phyloP scores from a whole-genome alignment of 1,140 invertebrate species.

The Zaprionus lachaisei region DNA sequence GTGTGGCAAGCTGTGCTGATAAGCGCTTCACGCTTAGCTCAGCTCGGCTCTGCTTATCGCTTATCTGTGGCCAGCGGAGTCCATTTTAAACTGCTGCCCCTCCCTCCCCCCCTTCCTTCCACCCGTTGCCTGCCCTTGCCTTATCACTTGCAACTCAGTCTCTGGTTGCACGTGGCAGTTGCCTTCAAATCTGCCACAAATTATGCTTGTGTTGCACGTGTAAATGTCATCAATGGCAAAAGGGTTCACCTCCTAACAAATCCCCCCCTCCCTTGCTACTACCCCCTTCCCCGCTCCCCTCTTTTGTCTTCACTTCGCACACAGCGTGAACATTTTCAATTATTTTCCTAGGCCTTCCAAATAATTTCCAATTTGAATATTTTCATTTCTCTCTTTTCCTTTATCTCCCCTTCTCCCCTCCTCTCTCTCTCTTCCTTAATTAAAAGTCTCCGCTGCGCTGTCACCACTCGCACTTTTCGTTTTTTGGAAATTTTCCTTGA shows the following conservation, averaged over 20 bases:
- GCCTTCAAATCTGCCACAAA: conserved; percentile 22
- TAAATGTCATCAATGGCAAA: conserved; percentile 50
- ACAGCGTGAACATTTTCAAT: conserved; percentile 53
- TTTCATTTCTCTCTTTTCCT: conserved; percentile 22
- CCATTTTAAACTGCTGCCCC: not conserved
- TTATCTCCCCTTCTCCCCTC: no score
- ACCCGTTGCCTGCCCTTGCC: not conserved
- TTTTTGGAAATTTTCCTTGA: not conserved
- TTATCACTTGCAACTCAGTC: conserved; percentile 57
- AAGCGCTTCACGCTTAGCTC: conserved; percentile 60
- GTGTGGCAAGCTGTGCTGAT: conserved; percentile 43
- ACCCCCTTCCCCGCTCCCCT: not conserved
- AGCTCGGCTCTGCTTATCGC: conserved; percentile 6
- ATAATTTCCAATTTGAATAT: conserved; percentile 55
- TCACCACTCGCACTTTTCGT: conserved; percentile 30
- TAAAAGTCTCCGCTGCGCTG: conserved; percentile 57
- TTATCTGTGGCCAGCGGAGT: conserved; percentile 51
- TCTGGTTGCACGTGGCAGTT: conserved; percentile 25
- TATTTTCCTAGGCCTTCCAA: conserved; percentile 41
- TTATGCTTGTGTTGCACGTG: conserved; percentile 51
- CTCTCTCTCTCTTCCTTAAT: conserved; percentile 41
- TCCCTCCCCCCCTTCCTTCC: not conserved
- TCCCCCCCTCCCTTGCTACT: not conserved
- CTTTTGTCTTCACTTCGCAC: not conserved
- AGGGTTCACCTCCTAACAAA: conserved; percentile 1